phyloP scores from a whole-genome alignment of 2,888 invertebrate species.

The Frankliniella intonsa region DNA sequence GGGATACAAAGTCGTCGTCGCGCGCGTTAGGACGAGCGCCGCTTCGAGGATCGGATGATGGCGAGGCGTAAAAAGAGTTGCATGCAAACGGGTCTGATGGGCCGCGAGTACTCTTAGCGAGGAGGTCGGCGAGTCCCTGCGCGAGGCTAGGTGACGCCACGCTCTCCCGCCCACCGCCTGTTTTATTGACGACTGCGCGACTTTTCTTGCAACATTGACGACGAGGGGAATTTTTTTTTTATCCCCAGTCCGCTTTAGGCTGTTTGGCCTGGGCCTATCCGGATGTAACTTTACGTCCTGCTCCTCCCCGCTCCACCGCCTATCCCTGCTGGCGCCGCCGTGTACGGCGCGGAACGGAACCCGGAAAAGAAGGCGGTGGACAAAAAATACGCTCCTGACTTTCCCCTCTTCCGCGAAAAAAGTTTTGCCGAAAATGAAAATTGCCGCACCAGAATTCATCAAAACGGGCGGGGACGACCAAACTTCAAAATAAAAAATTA shows the following conservation, averaged over 20 bases:
- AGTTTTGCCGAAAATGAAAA: no score
- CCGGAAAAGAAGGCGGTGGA: no score
- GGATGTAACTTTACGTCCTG: neutral
- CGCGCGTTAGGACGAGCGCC: no score
- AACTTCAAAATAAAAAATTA: no score
- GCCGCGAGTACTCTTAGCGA: neutral
- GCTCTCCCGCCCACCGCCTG: neutral
- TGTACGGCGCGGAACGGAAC: no score
- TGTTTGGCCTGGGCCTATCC: neutral
- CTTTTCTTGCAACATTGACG: constrained; percentile 22
- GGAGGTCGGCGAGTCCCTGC: neutral
- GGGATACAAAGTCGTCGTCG: no score
- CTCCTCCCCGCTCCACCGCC: neutral
- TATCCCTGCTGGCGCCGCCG: neutral
- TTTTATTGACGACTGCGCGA: neutral
- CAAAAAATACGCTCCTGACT: no score
- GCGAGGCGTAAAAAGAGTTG: neutral
- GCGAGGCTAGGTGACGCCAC: neutral
- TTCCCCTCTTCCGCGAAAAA: no score
- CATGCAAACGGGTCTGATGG: neutral
- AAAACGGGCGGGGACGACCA: no score
- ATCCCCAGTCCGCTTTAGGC: neutral
- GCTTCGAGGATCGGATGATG: neutral
- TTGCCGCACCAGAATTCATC: no score
- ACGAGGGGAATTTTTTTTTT: neutral